Percentiles rank a stretch among this genome's conserved stretches.
Evolutionary conservation across 92 coral and sea anemone species (phyloP).

Genomic region (Parazoanthus atlanticus): DNA sequence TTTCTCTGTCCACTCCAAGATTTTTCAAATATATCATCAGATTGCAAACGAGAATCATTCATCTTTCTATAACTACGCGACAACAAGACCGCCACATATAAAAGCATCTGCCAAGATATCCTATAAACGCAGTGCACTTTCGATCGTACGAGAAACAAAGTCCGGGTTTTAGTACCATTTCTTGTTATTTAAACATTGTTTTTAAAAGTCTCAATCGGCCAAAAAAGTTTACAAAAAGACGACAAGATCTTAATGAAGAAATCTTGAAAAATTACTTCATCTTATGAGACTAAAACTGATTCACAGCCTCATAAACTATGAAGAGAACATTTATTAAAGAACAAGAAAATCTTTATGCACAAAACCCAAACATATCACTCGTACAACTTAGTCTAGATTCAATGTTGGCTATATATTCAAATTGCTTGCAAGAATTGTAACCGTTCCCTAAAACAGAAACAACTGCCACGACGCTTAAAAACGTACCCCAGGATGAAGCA

Average conservation of each 20-base stretch:
- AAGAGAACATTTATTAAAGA: neutral
- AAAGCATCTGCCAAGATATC: neutral
- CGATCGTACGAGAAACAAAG: slow-evolving; percentile 41
- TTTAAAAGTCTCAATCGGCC: no score
- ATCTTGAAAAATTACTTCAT: neutral
- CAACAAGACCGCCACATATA: neutral
- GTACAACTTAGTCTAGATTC: neutral
- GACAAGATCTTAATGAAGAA: no score
- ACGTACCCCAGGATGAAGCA: slow-evolving; percentile 16
- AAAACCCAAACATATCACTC: slow-evolving; percentile 43
- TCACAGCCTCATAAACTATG: no score
- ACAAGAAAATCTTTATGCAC: neutral
- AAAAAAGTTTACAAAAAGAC: no score
- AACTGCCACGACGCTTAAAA: slow-evolving; percentile 23
- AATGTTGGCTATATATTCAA: neutral
- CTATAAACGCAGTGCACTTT: neutral
- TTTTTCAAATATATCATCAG: neutral
- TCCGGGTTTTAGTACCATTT: slow-evolving; percentile 29
- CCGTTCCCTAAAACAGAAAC: slow-evolving; percentile 81
- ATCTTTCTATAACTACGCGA: neutral
- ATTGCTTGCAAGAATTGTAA: neutral
- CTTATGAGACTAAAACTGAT: neutral
- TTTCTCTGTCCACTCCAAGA: neutral
- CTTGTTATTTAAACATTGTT: neutral
- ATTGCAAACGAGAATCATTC: neutral